These are phyloP conservation scores for Cosmopolites sordidus DNA, from an alignment of 2,888 invertebrate species.

Conservation along the genomic window DNA sequence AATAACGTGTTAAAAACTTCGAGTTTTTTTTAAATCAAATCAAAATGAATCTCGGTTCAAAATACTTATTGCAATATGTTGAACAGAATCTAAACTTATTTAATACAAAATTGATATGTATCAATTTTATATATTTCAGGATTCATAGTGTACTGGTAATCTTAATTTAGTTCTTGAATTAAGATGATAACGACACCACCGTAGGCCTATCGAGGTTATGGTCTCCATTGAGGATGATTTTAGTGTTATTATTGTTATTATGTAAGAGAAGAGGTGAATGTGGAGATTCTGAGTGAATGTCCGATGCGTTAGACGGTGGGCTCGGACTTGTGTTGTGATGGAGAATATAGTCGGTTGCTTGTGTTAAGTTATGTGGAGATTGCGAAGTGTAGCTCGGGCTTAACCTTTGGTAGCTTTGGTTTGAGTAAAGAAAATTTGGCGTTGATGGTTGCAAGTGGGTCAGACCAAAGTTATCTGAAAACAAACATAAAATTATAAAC, in stretches of 20 bases:
- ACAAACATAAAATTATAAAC: too few species aligned
- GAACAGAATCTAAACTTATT: too few species aligned
- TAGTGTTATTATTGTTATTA: conserved; percentile 38
- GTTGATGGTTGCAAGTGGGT: conserved; percentile 39
- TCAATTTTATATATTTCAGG: too few species aligned
- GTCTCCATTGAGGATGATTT: conserved; percentile 43
- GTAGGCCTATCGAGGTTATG: conserved; percentile 42
- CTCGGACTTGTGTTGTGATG: conserved; percentile 40
- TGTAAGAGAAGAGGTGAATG: conserved; percentile 41
- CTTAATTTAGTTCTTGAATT: too few species aligned
- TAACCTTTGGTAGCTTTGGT: conserved; percentile 35
- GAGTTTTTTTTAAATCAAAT: too few species aligned
- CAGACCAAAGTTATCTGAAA: conserved; percentile 40
- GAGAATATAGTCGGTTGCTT: conserved; percentile 45
- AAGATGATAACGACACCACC: conserved; percentile 44
- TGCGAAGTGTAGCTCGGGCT: conserved; percentile 43
- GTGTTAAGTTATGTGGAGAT: conserved; percentile 38
- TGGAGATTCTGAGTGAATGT: conserved; percentile 40
- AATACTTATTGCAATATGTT: too few species aligned
- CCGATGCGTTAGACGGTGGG: conserved; percentile 37
- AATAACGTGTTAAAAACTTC: too few species aligned
- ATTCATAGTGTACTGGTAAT: too few species aligned
- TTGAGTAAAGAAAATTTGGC: conserved; percentile 35
- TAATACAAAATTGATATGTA: too few species aligned
- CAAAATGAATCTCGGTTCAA: too few species aligned